Evolutionary conservation across 2,113 vertebrate species (phyloP).

Genomic region (Chrysemys picta): DNA sequence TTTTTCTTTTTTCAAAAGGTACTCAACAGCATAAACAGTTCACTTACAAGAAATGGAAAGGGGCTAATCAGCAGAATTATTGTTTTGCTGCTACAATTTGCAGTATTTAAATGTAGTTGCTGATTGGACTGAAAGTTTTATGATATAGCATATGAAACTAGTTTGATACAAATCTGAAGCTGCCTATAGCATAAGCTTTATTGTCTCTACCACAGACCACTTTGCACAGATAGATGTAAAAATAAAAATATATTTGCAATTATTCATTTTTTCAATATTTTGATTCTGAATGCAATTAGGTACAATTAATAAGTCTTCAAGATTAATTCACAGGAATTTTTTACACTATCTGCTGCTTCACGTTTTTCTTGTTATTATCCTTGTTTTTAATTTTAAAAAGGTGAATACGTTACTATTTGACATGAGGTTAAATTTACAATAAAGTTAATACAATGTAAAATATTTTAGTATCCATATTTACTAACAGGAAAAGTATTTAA

Average conservation of each 20-base stretch:
- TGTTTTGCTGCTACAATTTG: constrained; percentile 99
- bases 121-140: constrained; percentile 99
- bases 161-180: constrained; percentile 78
- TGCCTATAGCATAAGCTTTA: constrained; percentile 66
- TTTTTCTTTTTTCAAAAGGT: constrained; percentile 99
- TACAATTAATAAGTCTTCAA: constrained; percentile 34
- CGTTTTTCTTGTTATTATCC: constrained; percentile 13
- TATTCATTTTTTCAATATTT: neutral
- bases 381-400: constrained; percentile 28
- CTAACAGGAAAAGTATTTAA: neutral
- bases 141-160: constrained; percentile 86
- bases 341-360: neutral
- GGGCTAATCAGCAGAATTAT: constrained; percentile 99
- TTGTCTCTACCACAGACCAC: constrained; percentile 61
- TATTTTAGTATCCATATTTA: neutral
- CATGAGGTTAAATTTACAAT: neutral
- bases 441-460: neutral
- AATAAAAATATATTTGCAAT: neutral
- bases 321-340: constrained; percentile 31
- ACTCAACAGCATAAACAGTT: constrained; percentile 99
- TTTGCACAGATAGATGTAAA: neutral
- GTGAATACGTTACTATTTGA: neutral
- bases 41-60: constrained; percentile 99
- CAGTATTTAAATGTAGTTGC: constrained; percentile 96
- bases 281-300: constrained; percentile 37